Base-by-base conservation (phyloP, 2,113 vertebrate genomes). In the Lagopus leucura region DNA sequence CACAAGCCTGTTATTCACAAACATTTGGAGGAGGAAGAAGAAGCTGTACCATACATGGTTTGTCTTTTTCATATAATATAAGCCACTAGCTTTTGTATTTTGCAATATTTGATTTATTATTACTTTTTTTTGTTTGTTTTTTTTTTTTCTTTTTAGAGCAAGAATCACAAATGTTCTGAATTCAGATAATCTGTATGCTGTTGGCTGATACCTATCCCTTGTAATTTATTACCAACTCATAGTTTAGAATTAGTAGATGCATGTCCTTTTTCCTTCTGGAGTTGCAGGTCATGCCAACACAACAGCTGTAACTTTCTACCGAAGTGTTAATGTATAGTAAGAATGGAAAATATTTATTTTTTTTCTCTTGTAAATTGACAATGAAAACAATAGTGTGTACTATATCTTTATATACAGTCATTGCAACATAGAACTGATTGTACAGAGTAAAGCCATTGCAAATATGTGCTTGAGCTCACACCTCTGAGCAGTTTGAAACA, bases 291-390 rank as follows among this genome's bases (percentile, higher is more conserved):
- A 83, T 91, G 95, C 91, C 90, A 92, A 94, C 76, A 45, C 88
- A 96, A 96, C 78, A 94, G 82, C 92, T 97, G 94, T 97, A 97
- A 94, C 94, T 97, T 98, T 95, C 92, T 93, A 97, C 96, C 91
- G 81, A 96, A 97, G 97, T 97, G 95, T 97, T 97, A 88, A 93
- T 97, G 96, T 97, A 97, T 71, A 86, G 95, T 97, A 97, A 97
- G 92, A 96, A 94, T 73, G 93, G 90, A 63, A 95, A 82, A 96
- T 95, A 96, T 97, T 97, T 97, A 97, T 97, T 98, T 97, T 98
- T 96, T 96, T 96, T 95, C 89, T 96, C 76, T 92, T 94, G 96
- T 96, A 97, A 96, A 96, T 96, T 83, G 91, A 93, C 92, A 95
- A 95, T 92, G 96, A 88, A 67, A 80, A 93, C 82, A 76, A 94